Evolutionary conservation across 2,888 invertebrate genomes (phyloP), one percentile per base, ranked within the genome.

Genomic region (Podabrus alpinus): DNA sequence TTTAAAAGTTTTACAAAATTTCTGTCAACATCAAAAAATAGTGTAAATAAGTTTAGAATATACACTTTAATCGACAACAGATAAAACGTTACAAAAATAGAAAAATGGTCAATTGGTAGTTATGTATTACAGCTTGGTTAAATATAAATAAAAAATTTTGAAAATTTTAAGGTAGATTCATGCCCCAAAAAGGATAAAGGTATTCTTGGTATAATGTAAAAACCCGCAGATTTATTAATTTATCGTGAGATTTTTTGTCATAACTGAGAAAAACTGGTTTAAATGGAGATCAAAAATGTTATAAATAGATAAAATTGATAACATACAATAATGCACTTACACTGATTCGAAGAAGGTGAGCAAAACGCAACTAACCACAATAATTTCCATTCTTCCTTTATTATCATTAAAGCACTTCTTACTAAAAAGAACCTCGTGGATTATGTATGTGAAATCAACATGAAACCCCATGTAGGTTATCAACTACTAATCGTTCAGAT

Each of bases 391-490:
- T 45, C 61, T 71, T 68, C 72, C 67, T 73, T 71, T 45, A 73
- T 72, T 59, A 68, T 71, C 24, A 71, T 73, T 76, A 68, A 67
- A 73, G 69, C 76, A 76, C 71, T 73, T 73, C 71, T 66, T 73
- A 24, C 73, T 24, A 70, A 76, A 72, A 66, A 66, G 66, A 76
- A 76, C 76, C 76, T 76, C 76, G 76, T 76, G 76, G 76, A 73
- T 76, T 73, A 64, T 64, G 59, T 73, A 73, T 73, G 76, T 73
- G 76, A 76, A 76, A 76, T 76, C 75, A 73, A 76, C 73, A 76
- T 73, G 73, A 73, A 70, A 71, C 71, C 75, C 73, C 76, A 76
- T 76, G 72, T 76, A 76, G 76, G 76, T 76, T 76, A 76, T 76
- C 76, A 73, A 68, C 64, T 66, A 71, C 64, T 76, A 76, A 76